Percentiles rank a stretch among this genome's conserved stretches.
These are phyloP conservation scores for Myiozetetes cayanensis DNA, from an alignment of 2,113 vertebrate species.

Conservation along the genomic window DNA sequence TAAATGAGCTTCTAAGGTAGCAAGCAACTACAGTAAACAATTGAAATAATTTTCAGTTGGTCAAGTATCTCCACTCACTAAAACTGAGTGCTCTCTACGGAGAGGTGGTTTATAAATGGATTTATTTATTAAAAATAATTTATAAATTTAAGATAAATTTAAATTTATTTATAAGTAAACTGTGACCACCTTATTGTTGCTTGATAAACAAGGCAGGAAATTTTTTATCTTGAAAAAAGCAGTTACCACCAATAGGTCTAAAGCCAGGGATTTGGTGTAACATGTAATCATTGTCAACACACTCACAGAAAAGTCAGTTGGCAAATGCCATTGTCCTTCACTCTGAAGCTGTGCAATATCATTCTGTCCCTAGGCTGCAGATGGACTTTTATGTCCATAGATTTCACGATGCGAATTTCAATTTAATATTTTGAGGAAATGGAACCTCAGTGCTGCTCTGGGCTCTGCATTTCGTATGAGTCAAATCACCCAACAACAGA, in stretches of 20 bases:
- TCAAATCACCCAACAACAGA: neutral
- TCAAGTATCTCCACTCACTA: neutral
- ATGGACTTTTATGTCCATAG: neutral
- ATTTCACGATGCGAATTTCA: neutral
- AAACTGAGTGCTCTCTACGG: neutral
- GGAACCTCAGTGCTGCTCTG: neutral
- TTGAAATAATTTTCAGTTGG: neutral
- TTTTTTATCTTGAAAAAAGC: neutral
- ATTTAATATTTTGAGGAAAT: neutral
- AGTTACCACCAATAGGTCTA: neutral
- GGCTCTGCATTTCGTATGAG: neutral
- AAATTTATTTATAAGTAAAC: neutral
- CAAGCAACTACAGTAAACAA: neutral
- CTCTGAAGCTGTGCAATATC: neutral
- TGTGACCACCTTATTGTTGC: neutral
- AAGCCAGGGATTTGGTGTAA: neutral
- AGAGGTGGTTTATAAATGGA: neutral
- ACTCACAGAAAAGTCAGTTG: neutral
- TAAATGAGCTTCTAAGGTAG: neutral
- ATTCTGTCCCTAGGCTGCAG: neutral
- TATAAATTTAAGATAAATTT: no score
- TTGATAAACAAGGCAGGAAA: neutral
- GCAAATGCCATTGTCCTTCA: neutral
- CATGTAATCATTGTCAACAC: neutral
- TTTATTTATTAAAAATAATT: no score